Percentiles rank a stretch among this genome's conserved stretches.
These are phyloP conservation scores for Oceanodroma leucorhoa DNA, from an alignment of 2,797 vertebrate species.

Conservation along the genomic window DNA sequence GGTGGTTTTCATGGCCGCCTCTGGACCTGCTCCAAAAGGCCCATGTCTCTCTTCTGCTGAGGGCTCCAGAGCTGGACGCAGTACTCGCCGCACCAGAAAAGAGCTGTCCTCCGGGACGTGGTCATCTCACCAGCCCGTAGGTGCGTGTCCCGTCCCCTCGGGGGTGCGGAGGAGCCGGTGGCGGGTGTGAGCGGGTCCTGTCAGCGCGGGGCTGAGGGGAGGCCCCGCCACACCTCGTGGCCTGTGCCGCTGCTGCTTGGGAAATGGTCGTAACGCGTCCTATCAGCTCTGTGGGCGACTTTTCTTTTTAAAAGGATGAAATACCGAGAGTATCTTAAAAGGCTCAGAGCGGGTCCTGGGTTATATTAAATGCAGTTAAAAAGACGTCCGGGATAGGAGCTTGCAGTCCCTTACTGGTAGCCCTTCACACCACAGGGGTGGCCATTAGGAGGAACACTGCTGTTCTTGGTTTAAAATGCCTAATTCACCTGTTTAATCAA, in stretches of 20 bases:
- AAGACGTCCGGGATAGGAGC: rapidly evolving
- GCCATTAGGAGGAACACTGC: rapidly evolving
- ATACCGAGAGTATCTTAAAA: not conserved
- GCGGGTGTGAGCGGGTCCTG: not conserved
- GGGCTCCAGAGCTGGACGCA: no score
- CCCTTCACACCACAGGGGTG: not conserved
- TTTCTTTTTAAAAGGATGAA: rapidly evolving
- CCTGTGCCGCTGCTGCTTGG: not conserved
- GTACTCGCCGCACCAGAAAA: not conserved
- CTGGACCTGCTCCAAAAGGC: no score
- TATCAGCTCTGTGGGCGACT: rapidly evolving
- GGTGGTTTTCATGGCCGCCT: no score
- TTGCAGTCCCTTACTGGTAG: rapidly evolving
- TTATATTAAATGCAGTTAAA: not conserved
- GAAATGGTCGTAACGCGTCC: not conserved
- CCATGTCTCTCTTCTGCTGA: no score
- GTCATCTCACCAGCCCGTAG: rapidly evolving
- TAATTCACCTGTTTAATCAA: not conserved
- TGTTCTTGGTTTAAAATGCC: not conserved
- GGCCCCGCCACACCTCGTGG: not conserved
- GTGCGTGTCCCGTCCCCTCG: rapidly evolving
- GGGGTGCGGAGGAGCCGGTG: rapidly evolving
- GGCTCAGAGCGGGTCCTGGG: rapidly evolving
- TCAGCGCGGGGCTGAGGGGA: not conserved
- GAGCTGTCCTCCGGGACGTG: not conserved